Evolutionary conservation across 2,888 invertebrate species (phyloP), one percentile per base, ranked within the genome.

Genomic region (Lepidochrysops patricia): DNA sequence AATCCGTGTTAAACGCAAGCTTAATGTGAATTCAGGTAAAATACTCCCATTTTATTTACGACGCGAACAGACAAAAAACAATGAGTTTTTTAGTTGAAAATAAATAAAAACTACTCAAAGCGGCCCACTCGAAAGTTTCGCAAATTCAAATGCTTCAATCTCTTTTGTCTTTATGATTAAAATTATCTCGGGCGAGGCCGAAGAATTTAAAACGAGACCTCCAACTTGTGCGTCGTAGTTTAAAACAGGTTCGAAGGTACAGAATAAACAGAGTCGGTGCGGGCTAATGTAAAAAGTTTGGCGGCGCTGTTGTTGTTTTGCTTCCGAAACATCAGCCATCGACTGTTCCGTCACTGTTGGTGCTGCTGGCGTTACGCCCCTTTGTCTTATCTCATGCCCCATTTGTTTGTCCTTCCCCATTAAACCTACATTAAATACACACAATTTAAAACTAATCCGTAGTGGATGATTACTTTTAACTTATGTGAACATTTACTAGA

Each of bases 221-320:
- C 71, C 76, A 85, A 85, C 81, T 86, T 84, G 74, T 68, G 75
- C 79, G 68, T 74, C 72, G 76, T 75, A 79, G 78, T 81, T 81
- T 66, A 67, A 74, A 73, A 70, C 79, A 73, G 76, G 79, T 79
- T 76, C 68, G 74, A 77, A 82, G 77, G 79, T 72, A 80, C 75
- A 77, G 75, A 80, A 79, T 81, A 86, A 84, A 85, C 81, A 84
- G 76, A 78, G 68, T 69, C 72, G 67, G 71, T 70, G 69, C 74
- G 70, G 73, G 81, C 77, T 85, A 85, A 87, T 86, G 83, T 80
- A 82, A 84, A 86, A 86, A 87, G 75, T 87, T 88, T 74, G 68
- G 64, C 73, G 72, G 71, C 75, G 71, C 71, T 71, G 77, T 74
- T 75, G 74, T 72, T 71, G 74, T 77, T 75, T 72, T 80, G 75